Evolutionary conservation across 2,888 invertebrate genomes (phyloP).

Genomic region (Callyntrura guangdongensis): DNA sequence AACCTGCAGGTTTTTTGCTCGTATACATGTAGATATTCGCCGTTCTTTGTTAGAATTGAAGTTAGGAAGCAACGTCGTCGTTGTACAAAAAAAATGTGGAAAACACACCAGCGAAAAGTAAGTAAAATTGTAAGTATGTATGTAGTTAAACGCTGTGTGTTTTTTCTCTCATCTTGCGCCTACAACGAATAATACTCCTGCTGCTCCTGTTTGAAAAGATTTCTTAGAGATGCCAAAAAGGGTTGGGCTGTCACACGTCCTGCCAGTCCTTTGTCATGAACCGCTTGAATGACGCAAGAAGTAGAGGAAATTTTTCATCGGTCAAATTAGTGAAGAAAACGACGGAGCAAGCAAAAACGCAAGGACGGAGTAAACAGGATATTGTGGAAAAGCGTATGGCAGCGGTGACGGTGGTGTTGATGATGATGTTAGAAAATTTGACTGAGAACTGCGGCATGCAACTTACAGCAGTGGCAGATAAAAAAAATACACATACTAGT

Average conservation of each 20-base stretch:
- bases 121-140: not conserved
- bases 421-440: conserved; percentile 45
- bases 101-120: not conserved
- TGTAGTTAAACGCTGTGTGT: not conserved
- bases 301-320: conserved; percentile 82
- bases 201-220: conserved; percentile 58
- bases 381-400: not conserved
- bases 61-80: not conserved
- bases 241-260: conserved; percentile 81
- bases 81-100: not conserved
- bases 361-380: conserved; percentile 17
- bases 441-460: not conserved
- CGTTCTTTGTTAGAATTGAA: conserved; percentile 26
- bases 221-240: conserved; percentile 78
- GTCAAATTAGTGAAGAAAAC: conserved; percentile 82
- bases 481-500: not conserved
- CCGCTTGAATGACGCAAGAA: conserved; percentile 82
- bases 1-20: conserved; percentile 63
- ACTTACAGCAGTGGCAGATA: not conserved
- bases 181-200: conserved; percentile 18
- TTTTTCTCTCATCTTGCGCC: conserved; percentile 10
- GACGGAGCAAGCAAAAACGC: conserved; percentile 51
- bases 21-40: not conserved
- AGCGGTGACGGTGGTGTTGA: not conserved
- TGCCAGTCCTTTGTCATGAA: conserved; percentile 82